These are phyloP conservation scores for Macrostomum lignano DNA, from an alignment of 1,140 invertebrate genomes.

Conservation along the genomic window DNA sequence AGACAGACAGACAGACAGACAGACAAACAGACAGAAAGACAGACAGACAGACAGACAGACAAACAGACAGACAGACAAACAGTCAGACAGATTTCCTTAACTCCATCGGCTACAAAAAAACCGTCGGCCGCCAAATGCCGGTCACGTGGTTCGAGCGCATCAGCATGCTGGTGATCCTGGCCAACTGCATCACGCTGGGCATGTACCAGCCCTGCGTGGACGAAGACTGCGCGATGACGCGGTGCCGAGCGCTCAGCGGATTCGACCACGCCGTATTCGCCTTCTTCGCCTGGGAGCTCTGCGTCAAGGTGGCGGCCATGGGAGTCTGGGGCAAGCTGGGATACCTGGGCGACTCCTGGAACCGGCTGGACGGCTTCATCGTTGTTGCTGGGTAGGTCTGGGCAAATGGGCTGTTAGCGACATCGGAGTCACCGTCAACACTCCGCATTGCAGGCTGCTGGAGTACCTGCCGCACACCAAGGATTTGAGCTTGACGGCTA, in stretches of 20 bases:
- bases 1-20: too few species aligned
- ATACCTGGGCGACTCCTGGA: slow-evolving; percentile 85
- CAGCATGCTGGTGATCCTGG: slow-evolving; percentile 82
- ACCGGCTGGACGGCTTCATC: slow-evolving; percentile 89
- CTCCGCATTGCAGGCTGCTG: too few species aligned
- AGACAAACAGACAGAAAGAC: too few species aligned
- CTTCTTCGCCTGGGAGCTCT: slow-evolving; percentile 56
- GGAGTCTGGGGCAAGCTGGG: slow-evolving; percentile 68
- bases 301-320: slow-evolving; percentile 93
- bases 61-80: too few species aligned
- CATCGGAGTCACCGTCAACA: too few species aligned
- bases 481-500: slow-evolving; percentile 87
- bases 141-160: slow-evolving; percentile 97
- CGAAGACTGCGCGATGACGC: slow-evolving; percentile 47
- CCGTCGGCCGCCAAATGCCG: too few species aligned
- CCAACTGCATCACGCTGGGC: slow-evolving; percentile 91
- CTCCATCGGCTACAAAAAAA: too few species aligned
- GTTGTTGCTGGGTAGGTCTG: slow-evolving; percentile 59
- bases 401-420: too few species aligned
- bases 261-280: slow-evolving; percentile 94
- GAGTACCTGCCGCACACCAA: slow-evolving; percentile 79
- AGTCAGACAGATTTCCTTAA: too few species aligned
- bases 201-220: slow-evolving; percentile 93
- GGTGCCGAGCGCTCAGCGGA: slow-evolving; percentile 72
- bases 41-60: too few species aligned